A percentile compares a stretch with the other conserved stretches of the same genome.
Conservation (phyloP, 2,797 vertebrate species). For the Cyclura pinguis region DNA sequence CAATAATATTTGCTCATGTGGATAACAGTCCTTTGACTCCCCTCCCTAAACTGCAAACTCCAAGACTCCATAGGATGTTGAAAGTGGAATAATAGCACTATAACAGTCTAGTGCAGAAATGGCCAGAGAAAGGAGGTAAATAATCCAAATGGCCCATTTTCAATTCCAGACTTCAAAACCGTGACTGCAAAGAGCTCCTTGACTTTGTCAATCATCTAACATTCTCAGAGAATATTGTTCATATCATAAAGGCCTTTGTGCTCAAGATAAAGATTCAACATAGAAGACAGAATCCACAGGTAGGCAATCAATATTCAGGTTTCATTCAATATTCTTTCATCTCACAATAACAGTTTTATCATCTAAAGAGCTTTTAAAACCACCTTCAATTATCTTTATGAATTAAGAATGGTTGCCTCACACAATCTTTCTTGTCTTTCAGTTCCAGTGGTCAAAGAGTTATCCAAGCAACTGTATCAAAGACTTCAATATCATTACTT, state of each 20-base stretch:
- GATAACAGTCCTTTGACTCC: background rate
- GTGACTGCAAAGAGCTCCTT: slow-evolving; percentile 26
- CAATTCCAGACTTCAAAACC: slow-evolving; percentile 39
- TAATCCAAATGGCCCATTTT: slow-evolving; percentile 34
- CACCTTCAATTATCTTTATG: slow-evolving; percentile 11
- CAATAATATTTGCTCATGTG: slow-evolving; percentile 17
- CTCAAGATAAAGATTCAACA: slow-evolving; percentile 34
- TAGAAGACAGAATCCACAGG: slow-evolving; percentile 13
- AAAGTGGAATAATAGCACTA: too few species aligned
- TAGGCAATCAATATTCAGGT: slow-evolving; percentile 29
- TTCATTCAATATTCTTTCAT: slow-evolving; percentile 38
- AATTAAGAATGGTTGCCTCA: slow-evolving; percentile 34
- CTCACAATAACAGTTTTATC: slow-evolving; percentile 19
- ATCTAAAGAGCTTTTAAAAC: slow-evolving; percentile 29
- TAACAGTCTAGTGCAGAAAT: too few species aligned
- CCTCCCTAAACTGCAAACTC: too few species aligned
- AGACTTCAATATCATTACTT: background rate
- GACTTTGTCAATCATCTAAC: slow-evolving; percentile 15
- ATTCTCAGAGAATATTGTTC: slow-evolving; percentile 6
- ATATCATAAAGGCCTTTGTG: background rate
- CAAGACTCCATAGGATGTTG: too few species aligned
- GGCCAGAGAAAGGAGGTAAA: background rate
- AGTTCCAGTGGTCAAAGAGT: slow-evolving; percentile 12
- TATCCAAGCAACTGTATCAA: background rate
- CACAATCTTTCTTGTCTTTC: background rate